Evolutionary conservation across 30 jellyfish, hydroid and myxozoan genomes (phyloP).

Genomic region (Hydra vulgaris): DNA sequence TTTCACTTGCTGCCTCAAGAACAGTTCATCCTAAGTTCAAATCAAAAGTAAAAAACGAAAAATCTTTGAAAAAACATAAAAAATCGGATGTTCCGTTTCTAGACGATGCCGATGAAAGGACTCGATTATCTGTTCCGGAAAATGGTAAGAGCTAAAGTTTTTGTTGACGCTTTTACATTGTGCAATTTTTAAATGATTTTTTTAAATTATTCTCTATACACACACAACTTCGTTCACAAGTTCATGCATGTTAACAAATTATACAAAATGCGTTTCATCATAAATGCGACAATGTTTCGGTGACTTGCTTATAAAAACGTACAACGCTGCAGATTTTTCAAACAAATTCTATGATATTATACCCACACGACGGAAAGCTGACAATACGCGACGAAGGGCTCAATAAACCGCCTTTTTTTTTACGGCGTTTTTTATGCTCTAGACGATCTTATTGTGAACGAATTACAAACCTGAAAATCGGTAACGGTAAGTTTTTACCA

Average conservation of each 20-base stretch:
- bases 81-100: neutral
- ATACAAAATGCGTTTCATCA: neutral
- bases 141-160: neutral
- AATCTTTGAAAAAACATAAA: conserved; percentile 8
- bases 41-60: conserved; percentile 16
- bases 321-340: neutral
- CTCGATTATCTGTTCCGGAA: neutral
- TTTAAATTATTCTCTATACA: neutral
- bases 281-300: neutral
- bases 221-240: neutral
- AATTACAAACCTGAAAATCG: neutral
- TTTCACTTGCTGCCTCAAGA: neutral
- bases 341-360: neutral
- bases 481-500: neutral
- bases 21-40: conserved; percentile 22
- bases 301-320: neutral
- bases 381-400: neutral
- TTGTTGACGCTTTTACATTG: too few species aligned
- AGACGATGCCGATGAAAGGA: neutral
- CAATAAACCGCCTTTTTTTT: neutral
- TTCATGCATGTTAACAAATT: neutral
- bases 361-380: neutral
- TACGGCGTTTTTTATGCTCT: neutral
- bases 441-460: conserved; percentile 12
- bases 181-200: neutral